phyloP scores from a whole-genome alignment of 1,140 invertebrate species.

The Rhopalosiphum maidis region DNA sequence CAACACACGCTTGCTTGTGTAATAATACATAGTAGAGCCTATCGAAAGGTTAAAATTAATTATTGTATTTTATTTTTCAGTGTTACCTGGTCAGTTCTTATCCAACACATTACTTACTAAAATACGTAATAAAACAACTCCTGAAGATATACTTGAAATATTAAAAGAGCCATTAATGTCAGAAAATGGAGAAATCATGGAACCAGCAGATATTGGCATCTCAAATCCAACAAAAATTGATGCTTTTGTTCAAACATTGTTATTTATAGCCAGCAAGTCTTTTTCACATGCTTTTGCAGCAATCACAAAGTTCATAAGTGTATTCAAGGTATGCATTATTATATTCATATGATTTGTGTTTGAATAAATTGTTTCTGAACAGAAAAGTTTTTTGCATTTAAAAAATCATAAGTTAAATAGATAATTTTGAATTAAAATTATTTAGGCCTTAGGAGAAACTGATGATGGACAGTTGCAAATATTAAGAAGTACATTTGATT shows the following conservation, averaged over 20 bases:
- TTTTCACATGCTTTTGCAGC: conserved; percentile 98
- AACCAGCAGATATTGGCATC: conserved; percentile 61
- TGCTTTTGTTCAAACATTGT: conserved; percentile 93
- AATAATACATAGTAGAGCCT: too few species aligned
- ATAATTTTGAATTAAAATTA: conserved; percentile 56
- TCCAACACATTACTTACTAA: conserved; percentile 75
- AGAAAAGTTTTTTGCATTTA: not conserved
- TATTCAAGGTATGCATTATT: conserved; percentile 79
- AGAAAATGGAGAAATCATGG: conserved; percentile 68
- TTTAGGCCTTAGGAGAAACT: conserved; percentile 82
- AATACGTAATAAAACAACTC: conserved; percentile 85
- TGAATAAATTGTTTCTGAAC: not conserved
- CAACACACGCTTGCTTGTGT: too few species aligned
- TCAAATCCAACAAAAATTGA: conserved; percentile 94
- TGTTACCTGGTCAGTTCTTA: conserved; percentile 70
- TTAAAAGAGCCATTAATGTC: conserved; percentile 80
- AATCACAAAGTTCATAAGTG: conserved; percentile 94
- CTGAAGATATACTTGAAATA: conserved; percentile 90
- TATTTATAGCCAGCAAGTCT: conserved; percentile 94
- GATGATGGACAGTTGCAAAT: conserved; percentile 97
- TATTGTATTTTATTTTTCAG: not conserved
- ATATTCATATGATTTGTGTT: not conserved
- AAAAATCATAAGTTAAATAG: not conserved
- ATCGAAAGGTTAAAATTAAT: not conserved
- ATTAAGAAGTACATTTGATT: conserved; percentile 88